These are phyloP conservation scores for Zeugodacus cucurbitae DNA, from an alignment of 1,140 invertebrate genomes.

Conservation along the genomic window DNA sequence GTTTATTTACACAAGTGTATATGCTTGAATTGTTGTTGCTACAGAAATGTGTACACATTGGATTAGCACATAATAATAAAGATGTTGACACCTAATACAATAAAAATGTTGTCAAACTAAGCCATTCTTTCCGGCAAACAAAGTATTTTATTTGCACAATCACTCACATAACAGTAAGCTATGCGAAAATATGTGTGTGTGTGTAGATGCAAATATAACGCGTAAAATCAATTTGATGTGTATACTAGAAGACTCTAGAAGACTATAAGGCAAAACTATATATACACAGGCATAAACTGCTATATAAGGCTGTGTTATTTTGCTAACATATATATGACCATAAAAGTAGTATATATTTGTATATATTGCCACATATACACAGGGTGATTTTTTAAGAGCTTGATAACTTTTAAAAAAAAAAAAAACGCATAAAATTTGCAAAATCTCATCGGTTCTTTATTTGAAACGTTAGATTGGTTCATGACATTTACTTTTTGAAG, in stretches of 20 bases:
- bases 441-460: too few relatives aligned
- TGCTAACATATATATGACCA: background rate
- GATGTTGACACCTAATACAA: slow-evolving; percentile 3
- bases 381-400: too few relatives aligned
- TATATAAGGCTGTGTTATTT: background rate
- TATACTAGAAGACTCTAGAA: background rate
- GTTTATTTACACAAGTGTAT: background rate
- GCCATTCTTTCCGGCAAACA: background rate
- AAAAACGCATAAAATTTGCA: too few relatives aligned
- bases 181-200: too few relatives aligned
- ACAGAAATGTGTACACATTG: background rate
- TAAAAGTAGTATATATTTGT: too few relatives aligned
- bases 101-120: background rate
- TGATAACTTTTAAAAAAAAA: too few relatives aligned
- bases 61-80: background rate
- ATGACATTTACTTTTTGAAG: too few relatives aligned
- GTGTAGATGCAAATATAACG: background rate
- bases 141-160: background rate
- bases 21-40: background rate
- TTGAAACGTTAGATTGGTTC: too few relatives aligned
- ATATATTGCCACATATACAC: too few relatives aligned
- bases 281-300: background rate
- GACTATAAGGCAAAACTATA: too few relatives aligned
- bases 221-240: background rate
- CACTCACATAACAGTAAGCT: too few relatives aligned